Evolutionary conservation across 1,140 invertebrate genomes (phyloP).

Genomic region (Pogonognathellus flavescens): DNA sequence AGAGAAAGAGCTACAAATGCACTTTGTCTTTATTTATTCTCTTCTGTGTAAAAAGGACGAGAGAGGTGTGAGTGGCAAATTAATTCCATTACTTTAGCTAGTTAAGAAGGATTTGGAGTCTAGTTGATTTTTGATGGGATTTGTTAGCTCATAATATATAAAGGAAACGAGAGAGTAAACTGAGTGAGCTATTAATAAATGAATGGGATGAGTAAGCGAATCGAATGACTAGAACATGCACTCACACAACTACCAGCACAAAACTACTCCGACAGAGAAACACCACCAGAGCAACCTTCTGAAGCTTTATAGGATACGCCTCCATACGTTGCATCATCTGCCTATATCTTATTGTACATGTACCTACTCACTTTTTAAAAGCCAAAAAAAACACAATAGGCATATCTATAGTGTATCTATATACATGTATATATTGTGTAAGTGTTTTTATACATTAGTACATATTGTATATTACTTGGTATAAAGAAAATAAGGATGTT

Average conservation of each 20-base stretch:
- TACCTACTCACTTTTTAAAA: too few species aligned
- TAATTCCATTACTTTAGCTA: conserved; percentile 50
- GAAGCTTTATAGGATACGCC: too few species aligned
- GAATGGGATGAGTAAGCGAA: conserved; percentile 39
- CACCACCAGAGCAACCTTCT: too few species aligned
- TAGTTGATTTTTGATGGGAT: conserved; percentile 50
- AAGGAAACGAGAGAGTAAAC: conserved; percentile 49
- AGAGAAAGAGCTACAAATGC: conserved; percentile 19
- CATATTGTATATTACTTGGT: too few species aligned
- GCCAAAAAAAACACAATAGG: too few species aligned
- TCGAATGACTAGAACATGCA: conserved; percentile 26
- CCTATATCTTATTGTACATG: too few species aligned
- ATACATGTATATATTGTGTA: too few species aligned
- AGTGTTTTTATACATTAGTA: too few species aligned
- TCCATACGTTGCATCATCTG: too few species aligned
- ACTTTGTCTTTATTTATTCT: conserved; percentile 49
- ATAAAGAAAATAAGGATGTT: background rate
- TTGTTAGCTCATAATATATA: conserved; percentile 50
- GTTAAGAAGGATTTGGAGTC: conserved; percentile 49
- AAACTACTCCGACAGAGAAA: background rate
- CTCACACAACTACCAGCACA: background rate
- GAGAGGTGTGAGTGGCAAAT: conserved; percentile 45
- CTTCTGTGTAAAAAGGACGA: background rate
- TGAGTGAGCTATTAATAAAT: conserved; percentile 49
- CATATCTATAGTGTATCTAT: too few species aligned